A percentile compares a stretch with the other conserved stretches of the same genome.
These are phyloP conservation scores for Nyctibius bracteatus DNA, from an alignment of 2,113 vertebrate genomes.

Conservation along the genomic window DNA sequence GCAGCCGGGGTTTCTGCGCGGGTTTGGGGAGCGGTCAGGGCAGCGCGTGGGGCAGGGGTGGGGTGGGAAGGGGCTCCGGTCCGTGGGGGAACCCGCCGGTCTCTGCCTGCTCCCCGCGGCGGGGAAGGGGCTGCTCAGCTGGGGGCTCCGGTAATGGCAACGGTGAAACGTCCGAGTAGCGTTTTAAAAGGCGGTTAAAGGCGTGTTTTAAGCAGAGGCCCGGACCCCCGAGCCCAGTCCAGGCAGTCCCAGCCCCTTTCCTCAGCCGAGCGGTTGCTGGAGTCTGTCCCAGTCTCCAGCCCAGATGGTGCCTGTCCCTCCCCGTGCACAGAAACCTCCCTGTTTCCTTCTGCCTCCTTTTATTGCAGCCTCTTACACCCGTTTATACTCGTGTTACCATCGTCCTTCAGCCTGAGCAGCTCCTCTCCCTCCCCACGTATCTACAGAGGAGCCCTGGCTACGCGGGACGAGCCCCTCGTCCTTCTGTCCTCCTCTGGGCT, in stretches of 20 bases:
- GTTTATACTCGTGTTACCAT: not conserved
- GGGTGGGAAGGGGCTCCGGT: not conserved
- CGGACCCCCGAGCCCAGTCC: not conserved
- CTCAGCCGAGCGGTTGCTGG: not conserved
- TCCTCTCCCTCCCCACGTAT: not conserved
- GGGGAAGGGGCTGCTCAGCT: not conserved
- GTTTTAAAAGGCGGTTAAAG: not conserved
- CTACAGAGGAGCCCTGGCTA: not conserved
- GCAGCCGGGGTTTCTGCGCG: not conserved
- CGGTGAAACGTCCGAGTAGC: fast-evolving
- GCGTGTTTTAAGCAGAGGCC: not conserved
- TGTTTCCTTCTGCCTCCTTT: not conserved
- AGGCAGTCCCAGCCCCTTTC: fast-evolving
- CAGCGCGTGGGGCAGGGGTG: fast-evolving
- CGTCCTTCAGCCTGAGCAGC: not conserved
- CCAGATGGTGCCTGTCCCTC: not conserved
- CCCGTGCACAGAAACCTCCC: not conserved
- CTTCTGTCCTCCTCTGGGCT: not conserved
- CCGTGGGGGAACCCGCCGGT: fast-evolving
- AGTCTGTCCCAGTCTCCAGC: not conserved
- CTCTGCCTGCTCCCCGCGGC: fast-evolving
- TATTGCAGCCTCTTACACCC: not conserved
- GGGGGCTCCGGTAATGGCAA: not conserved
- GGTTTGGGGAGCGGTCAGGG: not conserved
- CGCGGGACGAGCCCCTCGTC: not conserved